Evolutionary conservation across 2,797 vertebrate genomes (phyloP), one percentile per base, ranked within the genome.

Genomic region (Dermochelys coriacea): DNA sequence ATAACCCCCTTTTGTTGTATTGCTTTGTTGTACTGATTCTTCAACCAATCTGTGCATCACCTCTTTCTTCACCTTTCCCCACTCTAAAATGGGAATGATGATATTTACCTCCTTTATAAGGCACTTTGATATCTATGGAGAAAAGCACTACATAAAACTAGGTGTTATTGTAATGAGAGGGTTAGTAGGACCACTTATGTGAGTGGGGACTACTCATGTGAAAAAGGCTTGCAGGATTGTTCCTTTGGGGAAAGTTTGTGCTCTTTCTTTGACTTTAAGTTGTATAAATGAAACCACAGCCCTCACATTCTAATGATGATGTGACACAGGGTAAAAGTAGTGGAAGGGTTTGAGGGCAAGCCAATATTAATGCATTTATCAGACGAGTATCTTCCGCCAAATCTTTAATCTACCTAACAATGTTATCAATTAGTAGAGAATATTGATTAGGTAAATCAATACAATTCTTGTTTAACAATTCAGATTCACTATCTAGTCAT

Each of bases 381-480:
- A 74, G 83, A 90, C 4, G 84, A 94, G 81, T 75, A 79, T 79
- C 49, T 93, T 95, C 49, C 19, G 93, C 16, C 25, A 93, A 86
- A 93, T 80, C 71, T 93, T 93, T 95, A 88, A 87, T 74, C 78
- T 80, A 27, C 19, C 86, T 85, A 92, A 86, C n/a, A 91, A 54
- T 86, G 25, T 93, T 94, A 93, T 81, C 80, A 94, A 91, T 94
- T 93, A 95, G 47, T 77, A 61, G 93, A 93, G 52, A 93, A 80
- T 5, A 90, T 21, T 95, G 93, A 93, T 92, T 93, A 82, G 34
- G 18, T 68, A 93, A 93, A 95, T 94, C 86, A 91, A 89, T 93
- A 91, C 21, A 83, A 74, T 94, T 94, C 37, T 84, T 94, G 21
- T 79, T 95, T 86, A 89, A 78, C 41, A 86, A 61, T 88, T 51